These are phyloP conservation scores for Euwallacea similis DNA, from an alignment of 1,140 invertebrate genomes.

Conservation along the genomic window DNA sequence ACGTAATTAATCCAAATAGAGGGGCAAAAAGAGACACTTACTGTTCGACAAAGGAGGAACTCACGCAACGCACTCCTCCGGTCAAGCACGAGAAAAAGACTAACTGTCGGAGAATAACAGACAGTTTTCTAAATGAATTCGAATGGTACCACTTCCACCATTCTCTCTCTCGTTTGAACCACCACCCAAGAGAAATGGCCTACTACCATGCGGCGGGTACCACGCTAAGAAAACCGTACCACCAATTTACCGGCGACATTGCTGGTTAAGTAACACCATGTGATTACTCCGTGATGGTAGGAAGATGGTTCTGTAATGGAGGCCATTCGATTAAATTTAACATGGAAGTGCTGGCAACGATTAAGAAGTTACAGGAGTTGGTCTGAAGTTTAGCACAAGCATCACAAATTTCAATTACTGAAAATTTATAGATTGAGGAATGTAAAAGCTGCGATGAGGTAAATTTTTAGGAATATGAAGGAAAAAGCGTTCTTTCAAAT, in stretches of 20 bases:
- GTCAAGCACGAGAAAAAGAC: constrained; percentile 36
- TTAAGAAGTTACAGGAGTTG: too few species aligned
- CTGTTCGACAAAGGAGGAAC: constrained; percentile 31
- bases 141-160: constrained; percentile 32
- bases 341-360: too few species aligned
- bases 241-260: constrained; percentile 16
- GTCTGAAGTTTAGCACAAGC: too few species aligned
- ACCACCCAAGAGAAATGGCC: constrained; percentile 37
- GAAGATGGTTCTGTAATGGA: constrained; percentile 4
- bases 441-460: too few species aligned
- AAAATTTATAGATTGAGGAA: too few species aligned
- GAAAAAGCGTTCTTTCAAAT: too few species aligned
- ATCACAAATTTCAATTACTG: too few species aligned
- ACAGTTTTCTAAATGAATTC: constrained; percentile 39
- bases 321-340: background rate
- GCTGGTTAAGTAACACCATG: background rate
- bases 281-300: constrained; percentile 8
- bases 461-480: too few species aligned
- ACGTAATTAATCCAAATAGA: background rate
- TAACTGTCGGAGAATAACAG: constrained; percentile 32
- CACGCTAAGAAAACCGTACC: constrained; percentile 19
- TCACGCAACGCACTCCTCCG: constrained; percentile 29
- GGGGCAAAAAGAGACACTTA: constrained; percentile 28
- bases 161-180: constrained; percentile 26
- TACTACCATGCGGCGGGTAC: constrained; percentile 12